phyloP scores from a whole-genome alignment of 2,113 vertebrate species.

The Entelurus aequoreus region DNA sequence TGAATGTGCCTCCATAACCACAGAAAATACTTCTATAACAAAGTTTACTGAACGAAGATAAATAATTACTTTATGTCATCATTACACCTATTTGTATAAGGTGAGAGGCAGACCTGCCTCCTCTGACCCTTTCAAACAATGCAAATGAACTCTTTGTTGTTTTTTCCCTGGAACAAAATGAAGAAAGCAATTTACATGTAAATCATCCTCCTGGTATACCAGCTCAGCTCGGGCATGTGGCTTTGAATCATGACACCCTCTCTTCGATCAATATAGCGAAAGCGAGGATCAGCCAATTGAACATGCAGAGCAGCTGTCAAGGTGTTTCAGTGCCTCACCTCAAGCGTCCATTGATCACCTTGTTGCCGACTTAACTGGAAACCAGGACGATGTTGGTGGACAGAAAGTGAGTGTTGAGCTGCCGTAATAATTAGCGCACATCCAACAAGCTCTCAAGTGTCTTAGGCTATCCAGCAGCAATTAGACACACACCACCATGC shows the following conservation, averaged over 20 bases:
- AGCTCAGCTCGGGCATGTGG: conserved; percentile 49
- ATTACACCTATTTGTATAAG: no score
- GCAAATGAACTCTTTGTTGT: conserved; percentile 40
- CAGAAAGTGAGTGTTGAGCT: conserved; percentile 13
- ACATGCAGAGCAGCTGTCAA: conserved; percentile 34
- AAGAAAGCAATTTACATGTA: conserved; percentile 62
- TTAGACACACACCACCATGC: conserved; percentile 64
- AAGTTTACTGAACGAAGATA: no score
- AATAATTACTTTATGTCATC: no score
- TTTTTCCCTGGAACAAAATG: conserved; percentile 29
- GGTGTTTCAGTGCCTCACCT: conserved; percentile 23
- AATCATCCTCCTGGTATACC: conserved; percentile 43
- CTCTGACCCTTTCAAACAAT: conserved; percentile 9
- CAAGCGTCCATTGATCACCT: conserved; percentile 24
- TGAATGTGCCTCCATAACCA: no score
- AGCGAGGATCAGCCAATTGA: conserved; percentile 3
- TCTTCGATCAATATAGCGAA: conserved; percentile 39
- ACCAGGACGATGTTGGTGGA: conserved; percentile 6
- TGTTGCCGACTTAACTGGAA: conserved; percentile 3
- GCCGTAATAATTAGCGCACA: conserved; percentile 6
- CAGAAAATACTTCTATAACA: no score
- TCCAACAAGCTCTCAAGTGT: conserved; percentile 49
- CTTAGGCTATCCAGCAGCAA: conserved; percentile 51
- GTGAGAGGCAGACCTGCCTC: no score
- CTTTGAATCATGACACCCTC: conserved; percentile 28